phyloP scores from a whole-genome alignment of 2,888 invertebrate genomes.

The Ophonus ardosiacus region DNA sequence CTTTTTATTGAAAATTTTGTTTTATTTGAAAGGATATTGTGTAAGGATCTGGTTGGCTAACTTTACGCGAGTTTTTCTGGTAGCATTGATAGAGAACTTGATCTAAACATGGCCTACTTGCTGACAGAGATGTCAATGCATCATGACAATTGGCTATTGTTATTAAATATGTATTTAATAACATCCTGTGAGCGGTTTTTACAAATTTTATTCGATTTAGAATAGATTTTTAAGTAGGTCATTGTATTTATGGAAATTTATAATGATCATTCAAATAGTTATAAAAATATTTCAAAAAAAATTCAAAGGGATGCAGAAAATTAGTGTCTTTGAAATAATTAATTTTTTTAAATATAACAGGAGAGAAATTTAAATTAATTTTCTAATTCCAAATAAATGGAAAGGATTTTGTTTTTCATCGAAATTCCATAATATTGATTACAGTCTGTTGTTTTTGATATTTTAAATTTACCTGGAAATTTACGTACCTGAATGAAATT shows the following conservation, averaged over 20 bases:
- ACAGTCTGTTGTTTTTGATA: no score
- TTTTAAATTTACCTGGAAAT: no score
- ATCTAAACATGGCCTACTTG: slow-evolving; percentile 53
- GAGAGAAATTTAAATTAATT: no score
- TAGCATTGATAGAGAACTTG: slow-evolving; percentile 57
- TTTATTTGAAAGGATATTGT: slow-evolving; percentile 26
- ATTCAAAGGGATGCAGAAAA: no score
- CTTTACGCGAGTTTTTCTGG: slow-evolving; percentile 6
- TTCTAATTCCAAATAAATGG: no score
- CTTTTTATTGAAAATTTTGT: slow-evolving; percentile 9
- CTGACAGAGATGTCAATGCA: slow-evolving; percentile 41
- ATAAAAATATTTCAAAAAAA: no score
- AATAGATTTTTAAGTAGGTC: slow-evolving; percentile 11
- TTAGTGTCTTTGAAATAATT: no score
- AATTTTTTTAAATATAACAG: no score
- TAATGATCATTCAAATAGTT: no score
- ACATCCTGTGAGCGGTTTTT: slow-evolving; percentile 14
- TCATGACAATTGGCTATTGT: slow-evolving; percentile 41
- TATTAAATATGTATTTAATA: slow-evolving; percentile 43
- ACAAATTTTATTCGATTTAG: background rate
- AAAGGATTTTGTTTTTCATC: no score
- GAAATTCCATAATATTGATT: no score
- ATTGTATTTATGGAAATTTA: background rate
- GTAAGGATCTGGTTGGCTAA: slow-evolving; percentile 7
- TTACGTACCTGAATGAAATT: no score